phyloP scores from a whole-genome alignment of 2,113 vertebrate species.

The Leptocoma aspasia region DNA sequence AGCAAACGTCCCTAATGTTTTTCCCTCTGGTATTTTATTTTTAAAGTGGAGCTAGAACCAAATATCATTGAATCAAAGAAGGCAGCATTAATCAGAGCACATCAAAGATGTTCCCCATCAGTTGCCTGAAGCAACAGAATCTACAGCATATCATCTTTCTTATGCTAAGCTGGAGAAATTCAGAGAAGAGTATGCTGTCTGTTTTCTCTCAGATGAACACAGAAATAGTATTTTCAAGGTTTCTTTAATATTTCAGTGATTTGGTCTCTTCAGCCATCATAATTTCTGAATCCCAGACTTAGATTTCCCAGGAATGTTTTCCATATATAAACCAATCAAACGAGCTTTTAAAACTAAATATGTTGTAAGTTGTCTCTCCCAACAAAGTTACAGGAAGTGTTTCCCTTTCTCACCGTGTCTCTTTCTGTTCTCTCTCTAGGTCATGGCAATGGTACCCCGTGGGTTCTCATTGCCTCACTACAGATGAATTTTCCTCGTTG shows the following conservation, averaged over 20 bases:
- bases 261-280: background rate
- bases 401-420: background rate
- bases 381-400: background rate
- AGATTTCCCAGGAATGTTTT: background rate
- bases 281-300: background rate
- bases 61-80: constrained; percentile 47
- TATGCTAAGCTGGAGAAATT: constrained; percentile 13
- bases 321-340: background rate
- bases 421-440: background rate
- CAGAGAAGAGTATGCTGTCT: background rate
- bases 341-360: background rate
- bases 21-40: constrained; percentile 10
- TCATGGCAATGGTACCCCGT: background rate
- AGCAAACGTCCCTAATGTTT: constrained; percentile 17
- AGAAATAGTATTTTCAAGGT: constrained; percentile 14
- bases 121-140: constrained; percentile 54
- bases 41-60: constrained; percentile 5
- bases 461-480: fast-evolving
- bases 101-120: constrained; percentile 33
- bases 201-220: constrained; percentile 15
- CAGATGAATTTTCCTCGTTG: background rate
- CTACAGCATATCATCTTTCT: background rate
- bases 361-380: background rate
- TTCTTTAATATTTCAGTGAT: background rate
- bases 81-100: constrained; percentile 45